phyloP scores from a whole-genome alignment of 1,140 invertebrate species.

The Saxidomus purpurata region DNA sequence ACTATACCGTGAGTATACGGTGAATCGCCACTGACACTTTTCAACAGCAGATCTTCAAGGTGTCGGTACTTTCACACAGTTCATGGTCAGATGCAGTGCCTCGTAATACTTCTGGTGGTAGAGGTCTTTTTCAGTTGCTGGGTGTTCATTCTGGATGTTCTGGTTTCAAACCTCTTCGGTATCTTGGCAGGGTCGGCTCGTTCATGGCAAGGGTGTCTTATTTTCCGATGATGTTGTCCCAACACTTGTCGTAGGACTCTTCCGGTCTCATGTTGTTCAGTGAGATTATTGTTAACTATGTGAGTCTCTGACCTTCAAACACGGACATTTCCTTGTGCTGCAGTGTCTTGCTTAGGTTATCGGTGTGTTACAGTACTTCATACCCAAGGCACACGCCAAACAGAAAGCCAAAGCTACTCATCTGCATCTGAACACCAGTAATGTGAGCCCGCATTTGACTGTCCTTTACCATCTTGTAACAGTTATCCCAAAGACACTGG shows the following conservation, averaged over 20 bases:
- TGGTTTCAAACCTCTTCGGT: background rate
- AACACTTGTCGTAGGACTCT: background rate
- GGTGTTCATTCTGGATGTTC: background rate
- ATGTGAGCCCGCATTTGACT: conserved; percentile 18
- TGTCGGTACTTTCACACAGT: background rate
- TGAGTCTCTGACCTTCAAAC: background rate
- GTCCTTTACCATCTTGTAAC: conserved; percentile 15
- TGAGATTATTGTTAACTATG: background rate
- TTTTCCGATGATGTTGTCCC: background rate
- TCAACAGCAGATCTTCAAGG: background rate
- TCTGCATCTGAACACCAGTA: conserved; percentile 15
- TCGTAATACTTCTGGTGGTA: background rate
- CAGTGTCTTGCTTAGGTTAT: conserved; percentile 47
- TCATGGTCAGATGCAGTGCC: background rate
- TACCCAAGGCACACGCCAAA: conserved; percentile 43
- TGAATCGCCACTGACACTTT: background rate
- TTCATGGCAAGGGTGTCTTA: conserved; percentile 38
- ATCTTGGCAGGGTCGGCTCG: conserved; percentile 40
- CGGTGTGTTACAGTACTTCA: conserved; percentile 21
- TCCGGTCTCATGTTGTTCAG: conserved; percentile 1
- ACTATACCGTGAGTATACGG: too few species aligned
- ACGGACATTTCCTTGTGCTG: conserved; percentile 49
- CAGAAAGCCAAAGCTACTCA: conserved; percentile 47
- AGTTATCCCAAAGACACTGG: conserved; percentile 21
- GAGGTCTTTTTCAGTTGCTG: background rate